phyloP scores from a whole-genome alignment of 2,113 vertebrate genomes.

The Cyphomyrus discorhynchus region DNA sequence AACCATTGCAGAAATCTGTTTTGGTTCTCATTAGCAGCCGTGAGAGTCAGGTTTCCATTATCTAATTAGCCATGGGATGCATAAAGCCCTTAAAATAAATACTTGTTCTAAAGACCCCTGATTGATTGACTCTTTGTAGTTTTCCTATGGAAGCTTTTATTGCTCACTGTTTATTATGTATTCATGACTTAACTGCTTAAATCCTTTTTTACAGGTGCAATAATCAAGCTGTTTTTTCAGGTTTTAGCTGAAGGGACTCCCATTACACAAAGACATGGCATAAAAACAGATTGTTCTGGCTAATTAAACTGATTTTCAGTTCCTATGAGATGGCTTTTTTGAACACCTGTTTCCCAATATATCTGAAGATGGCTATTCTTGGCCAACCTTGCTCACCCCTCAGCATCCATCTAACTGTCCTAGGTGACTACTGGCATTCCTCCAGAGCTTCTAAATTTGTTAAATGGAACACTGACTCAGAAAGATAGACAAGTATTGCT shows the following conservation, averaged over 20 bases:
- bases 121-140: background rate
- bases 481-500: background rate
- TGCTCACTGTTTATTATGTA: slow-evolving; percentile 2
- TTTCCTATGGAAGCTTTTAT: background rate
- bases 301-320: slow-evolving; percentile 9
- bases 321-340: background rate
- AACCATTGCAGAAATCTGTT: background rate
- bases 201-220: background rate
- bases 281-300: background rate
- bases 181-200: background rate
- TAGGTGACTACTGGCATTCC: background rate
- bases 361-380: background rate
- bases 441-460: slow-evolving; percentile 5
- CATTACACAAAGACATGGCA: background rate
- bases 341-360: background rate
- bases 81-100: slow-evolving; percentile 1
- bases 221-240: background rate
- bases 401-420: background rate
- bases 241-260: background rate
- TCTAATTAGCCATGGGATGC: background rate
- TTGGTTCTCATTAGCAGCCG: background rate
- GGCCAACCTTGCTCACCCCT: background rate
- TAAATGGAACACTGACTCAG: slow-evolving; percentile 17
- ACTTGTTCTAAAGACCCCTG: background rate
- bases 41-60: background rate